Base-by-base conservation (phyloP, 2,888 invertebrate genomes). In the Cyrtodaria siliqua region DNA sequence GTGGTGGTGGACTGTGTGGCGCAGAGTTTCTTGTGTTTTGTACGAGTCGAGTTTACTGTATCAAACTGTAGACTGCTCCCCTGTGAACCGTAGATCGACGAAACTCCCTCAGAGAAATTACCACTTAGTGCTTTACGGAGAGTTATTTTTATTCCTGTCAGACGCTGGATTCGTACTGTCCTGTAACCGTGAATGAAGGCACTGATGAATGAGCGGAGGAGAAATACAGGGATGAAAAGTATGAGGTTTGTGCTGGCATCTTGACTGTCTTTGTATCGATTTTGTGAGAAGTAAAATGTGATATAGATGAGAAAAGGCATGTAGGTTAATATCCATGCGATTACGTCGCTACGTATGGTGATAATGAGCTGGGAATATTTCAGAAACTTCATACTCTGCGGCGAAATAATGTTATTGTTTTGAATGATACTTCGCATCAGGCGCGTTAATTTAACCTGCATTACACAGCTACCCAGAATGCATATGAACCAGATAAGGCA, bases 141-240 rank as follows among this genome's bases (percentile, higher is more conserved):
- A 8, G 6, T 33, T 33, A 8, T 12, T 33, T 27, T 55, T 0
- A 1, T 1, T 3, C 16, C 16, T 26, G 84, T 74, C 6, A 86
- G 62, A n/a, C 61, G 76, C 50, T 84, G 79, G 18, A 86, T 79
- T 64, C 79, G 68, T 18, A 82, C 69, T 23, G 86, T 86, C 60
- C 85, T 71, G 62, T 80, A 85, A 16, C 85, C 84, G 68, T 89
- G 89, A 24, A 87, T 57, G 14, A 84, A 74, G 4, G 85, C 87
- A 66, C 83, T 83, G 18, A 84, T n/a, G 38, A 88, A 82, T 14
- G 89, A 85, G 27, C 88, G 85, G 4, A 86, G 16, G 24, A 88
- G 63, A 66, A 87, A 86, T 16, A 86, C 59, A 14, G 87, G 84
- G 14, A 88, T 67, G 49, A 86, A 86, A 56, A 84, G 86, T 8